These are phyloP conservation scores for Chrysolina americana DNA, from an alignment of 2,888 invertebrate species.

Conservation along the genomic window DNA sequence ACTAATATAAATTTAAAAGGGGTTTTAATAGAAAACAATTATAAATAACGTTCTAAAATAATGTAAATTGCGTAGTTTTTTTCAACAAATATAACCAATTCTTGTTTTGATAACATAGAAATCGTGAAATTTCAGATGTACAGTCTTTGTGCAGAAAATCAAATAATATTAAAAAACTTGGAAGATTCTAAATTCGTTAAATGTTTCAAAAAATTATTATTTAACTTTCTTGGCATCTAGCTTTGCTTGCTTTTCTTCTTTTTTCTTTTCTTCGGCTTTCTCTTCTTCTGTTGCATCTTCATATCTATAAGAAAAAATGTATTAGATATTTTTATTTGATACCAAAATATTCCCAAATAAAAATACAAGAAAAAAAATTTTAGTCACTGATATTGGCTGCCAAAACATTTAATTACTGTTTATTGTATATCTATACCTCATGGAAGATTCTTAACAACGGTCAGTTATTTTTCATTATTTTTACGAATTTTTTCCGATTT, in stretches of 20 bases:
- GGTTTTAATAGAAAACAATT: slow-evolving; percentile 47
- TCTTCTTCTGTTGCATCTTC: slow-evolving; percentile 78
- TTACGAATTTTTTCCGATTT: no score
- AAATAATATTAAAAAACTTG: slow-evolving; percentile 15
- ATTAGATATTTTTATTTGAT: no score
- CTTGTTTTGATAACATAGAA: background rate
- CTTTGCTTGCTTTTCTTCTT: slow-evolving; percentile 64
- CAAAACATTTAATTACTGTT: no score
- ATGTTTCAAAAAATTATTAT: slow-evolving; percentile 40
- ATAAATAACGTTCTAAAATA: slow-evolving; percentile 44
- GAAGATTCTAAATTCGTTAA: slow-evolving; percentile 29
- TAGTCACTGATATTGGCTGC: no score
- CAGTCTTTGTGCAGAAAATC: slow-evolving; percentile 28
- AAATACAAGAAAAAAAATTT: no score
- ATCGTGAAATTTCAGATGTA: slow-evolving; percentile 13
- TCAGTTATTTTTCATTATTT: no score
- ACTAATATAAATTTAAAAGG: background rate
- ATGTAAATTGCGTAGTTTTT: slow-evolving; percentile 39
- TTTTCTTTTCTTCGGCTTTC: slow-evolving; percentile 67
- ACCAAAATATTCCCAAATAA: no score
- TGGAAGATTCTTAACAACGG: no score
- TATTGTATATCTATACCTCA: no score
- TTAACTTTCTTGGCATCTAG: slow-evolving; percentile 67
- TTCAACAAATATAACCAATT: background rate
- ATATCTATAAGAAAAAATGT: slow-evolving; percentile 71